A percentile compares a stretch with the other conserved stretches of the same genome.
These are phyloP conservation scores for Trissolcus basalis DNA, from an alignment of 1,140 invertebrate species.

Conservation along the genomic window DNA sequence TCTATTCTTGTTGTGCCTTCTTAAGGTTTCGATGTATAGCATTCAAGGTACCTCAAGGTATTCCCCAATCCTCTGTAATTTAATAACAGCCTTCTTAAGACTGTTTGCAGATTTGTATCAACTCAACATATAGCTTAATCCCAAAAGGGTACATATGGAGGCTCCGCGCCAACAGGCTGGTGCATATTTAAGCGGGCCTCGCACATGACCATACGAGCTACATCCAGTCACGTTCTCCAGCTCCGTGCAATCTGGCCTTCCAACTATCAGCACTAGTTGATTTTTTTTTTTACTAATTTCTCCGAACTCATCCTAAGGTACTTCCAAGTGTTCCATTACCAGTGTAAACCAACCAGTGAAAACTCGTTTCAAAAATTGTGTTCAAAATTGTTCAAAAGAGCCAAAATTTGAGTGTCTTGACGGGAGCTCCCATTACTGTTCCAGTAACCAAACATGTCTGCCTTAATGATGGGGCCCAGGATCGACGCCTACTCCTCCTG, in stretches of 20 bases:
- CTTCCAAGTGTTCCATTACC: slow-evolving; percentile 14
- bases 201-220: slow-evolving; percentile 58
- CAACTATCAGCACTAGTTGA: slow-evolving; percentile 67
- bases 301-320: slow-evolving; percentile 57
- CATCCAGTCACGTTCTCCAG: slow-evolving; percentile 65
- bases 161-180: slow-evolving; percentile 37
- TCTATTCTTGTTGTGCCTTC: slow-evolving; percentile 61
- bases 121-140: slow-evolving; percentile 54
- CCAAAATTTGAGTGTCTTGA: background rate
- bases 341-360: no score
- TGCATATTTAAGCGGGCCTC: slow-evolving; percentile 68
- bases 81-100: slow-evolving; percentile 72
- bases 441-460: slow-evolving; percentile 64
- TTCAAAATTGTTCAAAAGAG: no score
- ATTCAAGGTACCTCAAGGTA: slow-evolving; percentile 71
- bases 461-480: slow-evolving; percentile 69
- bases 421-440: slow-evolving; percentile 1
- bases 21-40: slow-evolving; percentile 60
- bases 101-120: slow-evolving; percentile 71
- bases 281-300: slow-evolving; percentile 67
- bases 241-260: slow-evolving; percentile 48
- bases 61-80: slow-evolving; percentile 72
- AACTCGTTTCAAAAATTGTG: no score
- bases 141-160: slow-evolving; percentile 65
- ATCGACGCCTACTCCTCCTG: slow-evolving; percentile 65